Conservation (phyloP, 2,113 vertebrate genomes). For the Polyodon spathula region DNA sequence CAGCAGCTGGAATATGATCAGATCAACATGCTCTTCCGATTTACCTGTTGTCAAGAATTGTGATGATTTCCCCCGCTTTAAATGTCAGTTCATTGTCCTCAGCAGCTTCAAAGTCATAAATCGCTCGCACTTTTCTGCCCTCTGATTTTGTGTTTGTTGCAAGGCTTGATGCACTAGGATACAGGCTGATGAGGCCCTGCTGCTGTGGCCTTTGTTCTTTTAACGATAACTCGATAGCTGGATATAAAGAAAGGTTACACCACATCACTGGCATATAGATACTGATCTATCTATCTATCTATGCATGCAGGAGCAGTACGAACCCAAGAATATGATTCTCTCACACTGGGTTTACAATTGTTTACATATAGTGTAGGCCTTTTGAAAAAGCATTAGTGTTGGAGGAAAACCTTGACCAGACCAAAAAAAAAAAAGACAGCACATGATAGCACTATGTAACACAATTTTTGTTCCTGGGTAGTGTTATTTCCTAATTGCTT, state of each 20-base stretch:
- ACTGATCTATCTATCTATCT: no score
- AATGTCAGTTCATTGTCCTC: slow-evolving; percentile 98
- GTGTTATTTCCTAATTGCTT: no score
- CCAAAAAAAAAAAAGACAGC: no score
- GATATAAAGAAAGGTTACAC: slow-evolving; percentile 19
- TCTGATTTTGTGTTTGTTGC: slow-evolving; percentile 76
- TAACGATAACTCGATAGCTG: slow-evolving; percentile 91
- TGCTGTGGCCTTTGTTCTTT: slow-evolving; percentile 86
- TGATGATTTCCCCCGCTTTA: slow-evolving; percentile 97
- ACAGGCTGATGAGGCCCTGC: slow-evolving; percentile 73
- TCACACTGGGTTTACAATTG: neutral
- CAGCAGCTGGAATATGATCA: no score
- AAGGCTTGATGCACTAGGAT: slow-evolving; percentile 79
- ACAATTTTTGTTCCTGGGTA: no score
- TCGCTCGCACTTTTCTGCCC: slow-evolving; percentile 89
- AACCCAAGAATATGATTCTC: no score
- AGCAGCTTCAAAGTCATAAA: slow-evolving; percentile 97
- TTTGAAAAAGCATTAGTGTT: no score
- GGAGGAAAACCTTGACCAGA: no score
- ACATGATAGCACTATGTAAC: no score
- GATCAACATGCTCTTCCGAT: no score
- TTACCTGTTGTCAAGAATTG: slow-evolving; percentile 92
- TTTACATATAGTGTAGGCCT: no score
- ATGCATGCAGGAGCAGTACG: no score
- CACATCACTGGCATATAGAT: neutral